Evolutionary conservation across 1,140 invertebrate species (phyloP), one percentile per base, ranked within the genome.

Genomic region (Aphelenchoides fujianensis): DNA sequence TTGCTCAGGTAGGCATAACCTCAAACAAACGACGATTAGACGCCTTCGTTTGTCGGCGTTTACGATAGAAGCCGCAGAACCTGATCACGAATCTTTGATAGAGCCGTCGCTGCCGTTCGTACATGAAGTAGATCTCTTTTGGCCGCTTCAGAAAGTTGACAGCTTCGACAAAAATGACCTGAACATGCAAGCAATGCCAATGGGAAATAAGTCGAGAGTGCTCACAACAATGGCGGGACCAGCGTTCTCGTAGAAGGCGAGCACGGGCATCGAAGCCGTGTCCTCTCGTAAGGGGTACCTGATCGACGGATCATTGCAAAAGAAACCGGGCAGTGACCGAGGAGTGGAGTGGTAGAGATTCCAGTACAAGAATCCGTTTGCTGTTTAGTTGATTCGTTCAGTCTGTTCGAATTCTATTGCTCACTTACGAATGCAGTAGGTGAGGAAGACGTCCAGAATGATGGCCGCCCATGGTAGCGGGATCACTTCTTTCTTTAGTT

Each of bases 221-320:
- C 55, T 59, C 34, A 19, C 55, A 27, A 59, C 55, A 32, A 59
- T 16, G 28, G 23, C 55, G 12, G 55, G 55, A 59, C 12, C 5
- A 5, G 34, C 5, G 7, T 59, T 5, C 34, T 59, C 19, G 55
- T 59, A 59, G 34, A 5, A 30, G 27, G 5, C 5, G 27, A 59
- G 34, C 55, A 7, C 5, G 34, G 5, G 28, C 55, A 59, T 59
- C 34, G 55, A 59, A 7, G 34, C 55, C 5, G 55, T 59, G 5
- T 59, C 55, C 23, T 5, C 5, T 5, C 55, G 5, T 16, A 16
- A 5, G 7, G 55, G 55, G 28, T 30, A 19, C 7, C 55, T 5
- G 7, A 59, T 59, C 7, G 55, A 59, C 5, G 34, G 7, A 19
- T 59, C 55, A 23, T 59, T 59, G 55, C 55, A 59, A 59, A 59